Evolutionary conservation across 1,140 invertebrate species (phyloP), one percentile per base, ranked within the genome.

Genomic region (Leptinotarsa defecta): DNA sequence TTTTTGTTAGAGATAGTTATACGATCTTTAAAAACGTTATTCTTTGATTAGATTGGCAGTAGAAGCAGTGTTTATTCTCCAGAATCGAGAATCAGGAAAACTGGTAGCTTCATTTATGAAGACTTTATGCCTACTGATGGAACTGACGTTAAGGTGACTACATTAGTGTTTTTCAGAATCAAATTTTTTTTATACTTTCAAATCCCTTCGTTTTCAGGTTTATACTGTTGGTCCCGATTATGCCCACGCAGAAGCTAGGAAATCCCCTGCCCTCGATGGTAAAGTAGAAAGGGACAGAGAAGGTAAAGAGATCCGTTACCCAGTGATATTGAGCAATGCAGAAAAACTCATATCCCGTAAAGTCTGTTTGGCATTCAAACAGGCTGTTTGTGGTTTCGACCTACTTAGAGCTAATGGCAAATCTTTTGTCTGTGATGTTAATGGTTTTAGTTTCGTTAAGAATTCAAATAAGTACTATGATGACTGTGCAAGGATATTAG

Each of bases 81-180:
- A 13, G 96, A 98, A 86, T 98, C 96, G 65, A 90, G 96, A 79
- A 96, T 99, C 17, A 90, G 98, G 43, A 98, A 97, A 87, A 96
- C 95, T 20, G 98, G 98, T 19, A 99, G 97, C 13, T 99, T 96
- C 87, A 99, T 99, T 84, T 99, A 99, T 86, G 98, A 99, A 91
- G 98, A 99, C 87, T 99, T 99, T 86, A 99, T 99, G 97, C 98
- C 98, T 2, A 99, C 98, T 24, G 98, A 99, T 91, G 98, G 98
- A 86, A 92, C 94, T 34, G 94, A 95, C 89, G 94, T 95, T 6
- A 95, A 95, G 87, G 93, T 94, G 83, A 83, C 76, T 69, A 49
- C 8, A 43, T 43, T 43, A 43, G 8, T 11, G 0, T 43, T 43
- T 11, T 43, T 43, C 34, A 11, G 34, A 43, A 43, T 11, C 8